These are phyloP conservation scores for Ips nitidus DNA, from an alignment of 1,140 invertebrate species.

Conservation along the genomic window DNA sequence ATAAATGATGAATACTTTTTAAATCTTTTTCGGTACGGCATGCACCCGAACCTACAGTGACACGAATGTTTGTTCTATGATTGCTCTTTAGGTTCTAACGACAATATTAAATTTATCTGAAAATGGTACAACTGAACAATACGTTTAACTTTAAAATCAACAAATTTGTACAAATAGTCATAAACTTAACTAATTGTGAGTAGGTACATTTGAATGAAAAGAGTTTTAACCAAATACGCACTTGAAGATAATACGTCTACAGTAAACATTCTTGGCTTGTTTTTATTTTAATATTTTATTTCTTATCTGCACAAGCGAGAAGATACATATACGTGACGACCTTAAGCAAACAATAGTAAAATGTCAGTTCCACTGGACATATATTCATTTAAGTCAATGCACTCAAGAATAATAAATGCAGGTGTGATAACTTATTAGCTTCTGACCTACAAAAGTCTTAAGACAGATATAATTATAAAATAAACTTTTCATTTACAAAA, in stretches of 20 bases:
- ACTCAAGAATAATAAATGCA: conserved; percentile 8
- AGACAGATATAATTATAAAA: no score
- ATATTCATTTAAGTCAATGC: neutral
- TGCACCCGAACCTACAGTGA: conserved; percentile 33
- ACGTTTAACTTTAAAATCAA: conserved; percentile 22
- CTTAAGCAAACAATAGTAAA: no score
- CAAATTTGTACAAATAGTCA: conserved; percentile 22
- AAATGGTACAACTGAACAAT: conserved; percentile 11
- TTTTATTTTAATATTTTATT: conserved; percentile 9
- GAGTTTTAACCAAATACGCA: conserved; percentile 14
- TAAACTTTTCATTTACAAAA: no score
- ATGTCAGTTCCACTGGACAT: no score
- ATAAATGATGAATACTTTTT: conserved; percentile 6
- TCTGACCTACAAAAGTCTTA: neutral
- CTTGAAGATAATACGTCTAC: conserved; percentile 14
- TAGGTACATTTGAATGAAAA: neutral
- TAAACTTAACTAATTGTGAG: neutral
- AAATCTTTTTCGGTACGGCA: conserved; percentile 6
- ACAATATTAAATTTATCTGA: conserved; percentile 23
- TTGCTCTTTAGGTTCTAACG: conserved; percentile 8
- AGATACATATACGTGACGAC: neutral
- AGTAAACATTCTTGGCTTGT: conserved; percentile 7
- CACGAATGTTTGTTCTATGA: conserved; percentile 11
- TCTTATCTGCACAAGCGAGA: neutral
- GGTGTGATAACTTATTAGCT: conserved; percentile 1